phyloP scores from a whole-genome alignment of 1,140 invertebrate genomes.

The Pseudomyrmex dendroicus region DNA sequence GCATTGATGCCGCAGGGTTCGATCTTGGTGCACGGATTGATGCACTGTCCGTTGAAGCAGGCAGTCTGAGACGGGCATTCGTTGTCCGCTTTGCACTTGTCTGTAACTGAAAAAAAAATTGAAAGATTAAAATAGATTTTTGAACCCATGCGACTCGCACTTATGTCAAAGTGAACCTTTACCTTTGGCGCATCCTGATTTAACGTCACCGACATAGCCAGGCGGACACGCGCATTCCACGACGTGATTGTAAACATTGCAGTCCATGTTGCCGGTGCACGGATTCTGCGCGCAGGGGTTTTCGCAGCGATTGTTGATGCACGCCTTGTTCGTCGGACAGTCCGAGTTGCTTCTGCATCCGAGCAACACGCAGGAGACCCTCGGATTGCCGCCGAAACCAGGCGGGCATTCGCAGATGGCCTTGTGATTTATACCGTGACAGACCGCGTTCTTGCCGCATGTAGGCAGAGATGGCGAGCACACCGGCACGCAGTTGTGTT shows the following conservation, averaged over 20 bases:
- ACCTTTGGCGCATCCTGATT: slow-evolving; percentile 88
- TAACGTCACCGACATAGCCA: slow-evolving; percentile 89
- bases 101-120: slow-evolving; percentile 79
- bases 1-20: slow-evolving; percentile 93
- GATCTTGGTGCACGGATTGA: slow-evolving; percentile 93
- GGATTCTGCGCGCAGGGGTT: slow-evolving; percentile 90
- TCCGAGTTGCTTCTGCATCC: slow-evolving; percentile 91
- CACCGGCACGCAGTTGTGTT: slow-evolving; percentile 91
- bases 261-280: slow-evolving; percentile 90
- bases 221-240: slow-evolving; percentile 92
- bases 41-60: slow-evolving; percentile 92
- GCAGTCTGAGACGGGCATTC: slow-evolving; percentile 94
- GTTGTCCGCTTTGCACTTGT: slow-evolving; percentile 90
- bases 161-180: slow-evolving; percentile 44
- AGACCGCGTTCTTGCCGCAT: slow-evolving; percentile 91
- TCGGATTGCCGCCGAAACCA: slow-evolving; percentile 93
- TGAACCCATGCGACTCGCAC: not conserved
- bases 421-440: slow-evolving; percentile 91
- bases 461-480: slow-evolving; percentile 88
- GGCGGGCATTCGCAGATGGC: slow-evolving; percentile 92
- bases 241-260: slow-evolving; percentile 91
- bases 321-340: slow-evolving; percentile 91
- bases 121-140: not conserved
- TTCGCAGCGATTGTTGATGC: slow-evolving; percentile 92
- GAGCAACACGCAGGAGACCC: slow-evolving; percentile 89